Percentiles rank a stretch among this genome's conserved stretches.
These are phyloP conservation scores for Scaptomyza hsui DNA, from an alignment of 1,140 invertebrate genomes.

Conservation along the genomic window DNA sequence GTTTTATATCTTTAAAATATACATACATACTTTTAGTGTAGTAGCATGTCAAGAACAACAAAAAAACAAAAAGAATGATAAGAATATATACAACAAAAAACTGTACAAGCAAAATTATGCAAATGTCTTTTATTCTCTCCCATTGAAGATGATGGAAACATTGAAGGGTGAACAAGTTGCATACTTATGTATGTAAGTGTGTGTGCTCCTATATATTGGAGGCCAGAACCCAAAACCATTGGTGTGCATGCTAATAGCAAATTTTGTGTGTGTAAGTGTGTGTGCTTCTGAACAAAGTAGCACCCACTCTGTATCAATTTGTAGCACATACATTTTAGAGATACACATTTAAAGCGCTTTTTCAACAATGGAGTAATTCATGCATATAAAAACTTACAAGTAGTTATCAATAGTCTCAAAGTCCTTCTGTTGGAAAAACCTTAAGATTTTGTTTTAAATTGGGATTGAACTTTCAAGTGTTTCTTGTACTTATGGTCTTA, in stretches of 20 bases:
- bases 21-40: background rate
- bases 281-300: background rate
- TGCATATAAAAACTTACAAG: background rate
- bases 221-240: background rate
- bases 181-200: background rate
- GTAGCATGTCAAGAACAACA: conserved; percentile 20
- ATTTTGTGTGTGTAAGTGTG: background rate
- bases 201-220: background rate
- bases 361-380: background rate
- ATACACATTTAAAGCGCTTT: background rate
- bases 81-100: conserved; percentile 36
- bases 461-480: too few species aligned
- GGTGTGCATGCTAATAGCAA: background rate
- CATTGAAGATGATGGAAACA: background rate
- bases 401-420: background rate
- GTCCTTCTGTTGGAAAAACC: too few species aligned
- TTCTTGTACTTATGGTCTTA: too few species aligned
- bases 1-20: conserved; percentile 27
- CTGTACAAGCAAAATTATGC: conserved; percentile 31
- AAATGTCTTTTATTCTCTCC: conserved; percentile 8
- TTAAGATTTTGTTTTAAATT: too few species aligned
- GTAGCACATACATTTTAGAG: conserved; percentile 3
- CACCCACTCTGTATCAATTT: conserved; percentile 9
- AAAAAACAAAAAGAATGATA: conserved; percentile 15
- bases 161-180: conserved; percentile 3